Percentiles rank a stretch among this genome's conserved stretches.
Evolutionary conservation across 2,888 invertebrate species (phyloP).

Genomic region (Macrosoma leucophasiata): DNA sequence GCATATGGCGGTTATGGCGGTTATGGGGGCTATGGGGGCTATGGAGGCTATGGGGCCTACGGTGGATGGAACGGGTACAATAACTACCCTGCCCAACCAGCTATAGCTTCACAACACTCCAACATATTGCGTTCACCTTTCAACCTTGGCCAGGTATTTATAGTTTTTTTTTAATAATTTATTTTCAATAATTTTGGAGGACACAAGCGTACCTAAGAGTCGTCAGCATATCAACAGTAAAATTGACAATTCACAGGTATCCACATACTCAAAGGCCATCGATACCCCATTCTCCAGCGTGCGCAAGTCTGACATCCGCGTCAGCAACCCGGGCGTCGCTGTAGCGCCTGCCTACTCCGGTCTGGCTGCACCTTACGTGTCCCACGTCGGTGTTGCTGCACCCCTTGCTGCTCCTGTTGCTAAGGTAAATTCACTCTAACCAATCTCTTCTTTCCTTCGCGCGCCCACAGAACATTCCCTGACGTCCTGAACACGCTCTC

Average conservation of each 20-base stretch:
- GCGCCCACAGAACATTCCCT: no score
- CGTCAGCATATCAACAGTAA: neutral
- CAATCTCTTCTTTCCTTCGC: no score
- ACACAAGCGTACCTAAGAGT: neutral
- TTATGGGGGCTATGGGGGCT: slow-evolving; percentile 34
- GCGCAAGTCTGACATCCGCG: slow-evolving; percentile 81
- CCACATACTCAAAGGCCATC: slow-evolving; percentile 81
- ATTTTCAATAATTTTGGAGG: neutral
- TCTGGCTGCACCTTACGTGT: slow-evolving; percentile 49
- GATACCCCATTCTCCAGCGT: slow-evolving; percentile 84
- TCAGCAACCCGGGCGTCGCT: slow-evolving; percentile 78
- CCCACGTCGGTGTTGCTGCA: slow-evolving; percentile 46
- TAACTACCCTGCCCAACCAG: slow-evolving; percentile 60
- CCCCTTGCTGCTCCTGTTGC: slow-evolving; percentile 49
- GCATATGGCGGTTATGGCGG: slow-evolving; percentile 18
- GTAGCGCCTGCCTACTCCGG: slow-evolving; percentile 43
- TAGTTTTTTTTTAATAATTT: neutral
- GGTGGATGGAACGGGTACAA: slow-evolving; percentile 61
- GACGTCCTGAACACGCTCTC: no score
- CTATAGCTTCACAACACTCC: slow-evolving; percentile 74
- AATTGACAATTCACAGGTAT: slow-evolving; percentile 54
- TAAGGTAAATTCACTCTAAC: no score
- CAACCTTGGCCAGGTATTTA: slow-evolving; percentile 78
- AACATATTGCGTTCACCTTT: slow-evolving; percentile 79
- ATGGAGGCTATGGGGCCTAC: slow-evolving; percentile 25